Evolutionary conservation across 2,888 invertebrate genomes (phyloP).

Genomic region (Lasiommata megera): DNA sequence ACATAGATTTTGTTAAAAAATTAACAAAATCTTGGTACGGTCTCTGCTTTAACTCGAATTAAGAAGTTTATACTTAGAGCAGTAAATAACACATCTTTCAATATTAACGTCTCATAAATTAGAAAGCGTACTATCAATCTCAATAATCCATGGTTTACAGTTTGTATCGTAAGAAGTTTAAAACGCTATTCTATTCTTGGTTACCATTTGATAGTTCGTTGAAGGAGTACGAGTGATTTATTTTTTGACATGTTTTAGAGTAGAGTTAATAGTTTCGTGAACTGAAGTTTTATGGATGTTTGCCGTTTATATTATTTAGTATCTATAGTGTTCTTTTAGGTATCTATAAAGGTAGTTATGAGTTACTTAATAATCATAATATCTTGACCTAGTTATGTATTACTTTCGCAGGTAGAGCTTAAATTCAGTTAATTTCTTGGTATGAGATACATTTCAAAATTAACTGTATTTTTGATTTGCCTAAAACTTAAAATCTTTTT

Average conservation of each 20-base stretch:
- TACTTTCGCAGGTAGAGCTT: no score
- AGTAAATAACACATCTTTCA: conserved; percentile 11
- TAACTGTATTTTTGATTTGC: no score
- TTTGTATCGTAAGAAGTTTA: conserved; percentile 22
- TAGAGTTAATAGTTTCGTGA: conserved; percentile 21
- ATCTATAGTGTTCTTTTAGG: neutral
- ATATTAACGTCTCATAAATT: conserved; percentile 18
- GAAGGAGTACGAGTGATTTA: conserved; percentile 30
- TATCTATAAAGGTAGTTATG: no score
- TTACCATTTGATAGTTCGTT: conserved; percentile 23
- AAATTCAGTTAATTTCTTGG: no score
- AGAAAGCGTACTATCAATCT: conserved; percentile 24
- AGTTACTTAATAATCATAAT: no score
- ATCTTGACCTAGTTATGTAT: no score
- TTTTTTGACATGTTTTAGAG: conserved; percentile 30
- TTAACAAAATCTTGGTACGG: no score
- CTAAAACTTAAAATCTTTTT: no score
- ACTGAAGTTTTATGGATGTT: conserved; percentile 28
- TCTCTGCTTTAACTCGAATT: neutral
- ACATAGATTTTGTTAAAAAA: no score
- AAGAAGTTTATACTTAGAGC: neutral
- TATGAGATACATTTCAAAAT: no score
- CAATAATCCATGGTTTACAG: conserved; percentile 21
- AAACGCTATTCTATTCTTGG: conserved; percentile 29
- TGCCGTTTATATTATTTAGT: conserved; percentile 19